These are phyloP conservation scores for Lasius fuliginosus DNA, from an alignment of 2,888 invertebrate genomes.

Conservation along the genomic window DNA sequence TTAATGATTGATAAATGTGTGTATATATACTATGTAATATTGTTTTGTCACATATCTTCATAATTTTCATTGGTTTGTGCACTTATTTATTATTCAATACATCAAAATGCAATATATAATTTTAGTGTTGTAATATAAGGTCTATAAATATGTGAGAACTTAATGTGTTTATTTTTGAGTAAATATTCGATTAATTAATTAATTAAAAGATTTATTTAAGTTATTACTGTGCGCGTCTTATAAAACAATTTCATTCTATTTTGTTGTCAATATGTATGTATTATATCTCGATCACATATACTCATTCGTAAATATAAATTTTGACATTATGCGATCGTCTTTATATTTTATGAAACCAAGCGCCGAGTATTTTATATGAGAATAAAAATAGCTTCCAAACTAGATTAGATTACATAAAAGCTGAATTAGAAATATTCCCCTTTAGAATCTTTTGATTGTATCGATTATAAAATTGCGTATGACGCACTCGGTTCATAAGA, in stretches of 20 bases:
- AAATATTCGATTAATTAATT: neutral
- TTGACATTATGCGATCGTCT: neutral
- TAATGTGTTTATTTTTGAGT: slow-evolving; percentile 2
- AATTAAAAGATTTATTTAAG: slow-evolving; percentile 18
- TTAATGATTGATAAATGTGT: slow-evolving; percentile 17
- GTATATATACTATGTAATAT: neutral
- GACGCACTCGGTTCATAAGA: slow-evolving; percentile 10
- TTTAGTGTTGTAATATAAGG: neutral
- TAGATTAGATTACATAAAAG: slow-evolving; percentile 9
- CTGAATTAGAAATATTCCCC: neutral
- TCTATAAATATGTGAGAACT: neutral
- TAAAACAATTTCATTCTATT: neutral
- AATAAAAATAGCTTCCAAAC: neutral
- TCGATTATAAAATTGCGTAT: neutral
- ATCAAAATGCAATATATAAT: slow-evolving; percentile 1
- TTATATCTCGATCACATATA: slow-evolving; percentile 6
- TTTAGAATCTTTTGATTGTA: neutral
- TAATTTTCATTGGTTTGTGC: neutral
- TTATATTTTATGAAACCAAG: slow-evolving; percentile 25
- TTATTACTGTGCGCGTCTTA: neutral
- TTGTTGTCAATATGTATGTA: slow-evolving; percentile 5
- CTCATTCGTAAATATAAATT: neutral
- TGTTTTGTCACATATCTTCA: neutral
- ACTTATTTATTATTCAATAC: slow-evolving; percentile 31
- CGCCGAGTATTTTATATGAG: neutral